A percentile compares a stretch with the other conserved stretches of the same genome.
Conservation (phyloP, 2,888 invertebrate species). For the Serrognathus titanus region DNA sequence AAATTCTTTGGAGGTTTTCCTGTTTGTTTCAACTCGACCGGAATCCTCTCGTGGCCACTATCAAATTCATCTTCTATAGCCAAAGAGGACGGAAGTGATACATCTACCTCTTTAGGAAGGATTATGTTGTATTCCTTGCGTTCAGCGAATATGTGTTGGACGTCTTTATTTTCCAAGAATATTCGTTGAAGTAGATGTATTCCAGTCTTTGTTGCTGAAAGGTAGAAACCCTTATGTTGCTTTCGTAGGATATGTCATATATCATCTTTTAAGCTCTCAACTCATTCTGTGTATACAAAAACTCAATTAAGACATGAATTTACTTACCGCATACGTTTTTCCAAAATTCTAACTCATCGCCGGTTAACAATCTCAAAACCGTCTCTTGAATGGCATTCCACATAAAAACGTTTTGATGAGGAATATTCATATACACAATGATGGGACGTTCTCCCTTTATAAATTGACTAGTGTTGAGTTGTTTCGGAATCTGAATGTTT, state of each 20-base stretch:
- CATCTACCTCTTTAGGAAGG: background rate
- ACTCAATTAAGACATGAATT: background rate
- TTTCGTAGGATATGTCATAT: background rate
- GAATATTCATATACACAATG: constrained; percentile 1
- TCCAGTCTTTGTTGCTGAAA: constrained; percentile 8
- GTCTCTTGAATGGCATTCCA: constrained; percentile 8
- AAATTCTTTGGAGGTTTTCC: background rate
- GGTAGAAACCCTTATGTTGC: background rate
- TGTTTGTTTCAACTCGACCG: background rate
- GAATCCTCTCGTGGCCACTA: background rate
- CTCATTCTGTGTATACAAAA: background rate
- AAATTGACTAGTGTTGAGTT: background rate
- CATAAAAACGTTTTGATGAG: constrained; percentile 5
- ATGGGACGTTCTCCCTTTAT: no score
- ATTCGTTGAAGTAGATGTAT: constrained; percentile 7
- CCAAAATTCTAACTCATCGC: constrained; percentile 10
- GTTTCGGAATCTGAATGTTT: background rate
- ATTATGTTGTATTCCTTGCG: background rate
- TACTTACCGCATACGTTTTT: constrained; percentile 9
- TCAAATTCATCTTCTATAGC: constrained; percentile 8
- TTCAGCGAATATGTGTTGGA: background rate
- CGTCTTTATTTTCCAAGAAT: background rate
- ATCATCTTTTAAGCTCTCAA: no score
- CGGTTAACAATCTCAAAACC: background rate
- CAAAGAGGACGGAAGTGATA: constrained; percentile 5